Evolutionary conservation across 2,113 vertebrate species (phyloP).

Genomic region (Mus spicilegus): DNA sequence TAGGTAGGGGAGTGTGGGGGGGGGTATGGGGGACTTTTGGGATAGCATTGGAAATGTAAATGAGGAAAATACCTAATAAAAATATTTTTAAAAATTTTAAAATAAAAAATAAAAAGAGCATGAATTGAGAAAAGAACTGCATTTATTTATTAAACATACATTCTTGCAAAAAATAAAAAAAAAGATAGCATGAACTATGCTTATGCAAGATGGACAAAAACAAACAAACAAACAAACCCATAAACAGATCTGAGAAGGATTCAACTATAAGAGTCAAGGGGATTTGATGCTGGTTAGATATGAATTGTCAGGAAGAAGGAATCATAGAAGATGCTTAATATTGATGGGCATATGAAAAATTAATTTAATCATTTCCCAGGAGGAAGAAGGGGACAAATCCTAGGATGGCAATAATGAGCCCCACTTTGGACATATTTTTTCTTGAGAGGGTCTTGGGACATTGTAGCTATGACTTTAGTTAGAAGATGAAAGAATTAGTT

Average conservation of each 20-base stretch:
- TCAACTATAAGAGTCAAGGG: neutral
- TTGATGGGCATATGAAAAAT: neutral
- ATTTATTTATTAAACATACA: neutral
- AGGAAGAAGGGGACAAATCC: neutral
- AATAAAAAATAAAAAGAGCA: neutral
- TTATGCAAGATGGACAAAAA: neutral
- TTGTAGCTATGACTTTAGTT: neutral
- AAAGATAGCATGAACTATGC: neutral
- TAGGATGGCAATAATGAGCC: neutral
- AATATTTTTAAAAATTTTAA: too few relatives aligned
- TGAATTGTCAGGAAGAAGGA: neutral
- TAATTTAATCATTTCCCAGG: neutral
- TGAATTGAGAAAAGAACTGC: neutral
- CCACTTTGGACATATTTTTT: neutral
- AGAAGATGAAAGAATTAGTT: neutral
- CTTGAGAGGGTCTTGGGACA: neutral
- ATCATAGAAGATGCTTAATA: neutral
- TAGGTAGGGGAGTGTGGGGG: too few relatives aligned
- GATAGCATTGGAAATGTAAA: too few relatives aligned
- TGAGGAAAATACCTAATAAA: too few relatives aligned
- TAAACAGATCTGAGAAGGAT: neutral
- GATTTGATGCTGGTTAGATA: neutral
- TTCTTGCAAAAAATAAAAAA: neutral
- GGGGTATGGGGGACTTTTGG: too few relatives aligned
- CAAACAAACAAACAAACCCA: too few relatives aligned